Percentiles rank a stretch among this genome's conserved stretches.
phyloP scores from a whole-genome alignment of 92 coral and sea anemone species.

The Heliopora coerulea region DNA sequence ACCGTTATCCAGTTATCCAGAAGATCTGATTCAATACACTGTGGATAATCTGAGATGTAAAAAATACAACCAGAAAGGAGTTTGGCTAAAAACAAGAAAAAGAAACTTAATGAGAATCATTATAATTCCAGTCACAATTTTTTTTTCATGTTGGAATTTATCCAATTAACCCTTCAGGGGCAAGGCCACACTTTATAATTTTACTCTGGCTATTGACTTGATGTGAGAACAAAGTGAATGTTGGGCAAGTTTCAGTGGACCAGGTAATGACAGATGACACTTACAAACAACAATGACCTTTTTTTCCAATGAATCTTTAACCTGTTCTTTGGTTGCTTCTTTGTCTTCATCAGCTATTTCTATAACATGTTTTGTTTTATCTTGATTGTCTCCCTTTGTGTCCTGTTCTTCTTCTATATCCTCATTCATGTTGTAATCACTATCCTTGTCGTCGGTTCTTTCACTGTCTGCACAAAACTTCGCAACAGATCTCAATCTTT shows the following conservation, averaged over 20 bases:
- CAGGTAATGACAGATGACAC: too few relatives aligned
- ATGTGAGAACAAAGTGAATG: too few relatives aligned
- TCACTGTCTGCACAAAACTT: background rate
- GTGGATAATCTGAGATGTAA: slow-evolving; percentile 76
- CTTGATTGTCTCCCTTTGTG: too few relatives aligned
- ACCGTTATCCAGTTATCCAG: slow-evolving; percentile 88
- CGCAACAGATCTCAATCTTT: background rate
- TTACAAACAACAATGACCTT: background rate
- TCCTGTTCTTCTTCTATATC: too few relatives aligned
- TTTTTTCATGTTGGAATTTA: background rate
- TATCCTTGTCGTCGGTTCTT: background rate
- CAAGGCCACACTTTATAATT: too few relatives aligned
- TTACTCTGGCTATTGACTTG: too few relatives aligned
- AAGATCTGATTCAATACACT: slow-evolving; percentile 60
- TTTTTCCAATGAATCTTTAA: background rate
- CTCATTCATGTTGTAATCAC: background rate
- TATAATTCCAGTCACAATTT: background rate
- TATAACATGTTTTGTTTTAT: too few relatives aligned
- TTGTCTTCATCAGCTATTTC: background rate
- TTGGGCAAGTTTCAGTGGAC: too few relatives aligned
- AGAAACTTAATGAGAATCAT: background rate
- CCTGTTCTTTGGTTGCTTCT: background rate
- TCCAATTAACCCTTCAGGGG: too few relatives aligned
- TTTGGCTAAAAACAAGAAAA: slow-evolving; percentile 37
- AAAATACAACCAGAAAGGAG: slow-evolving; percentile 85